Evolutionary conservation across 2,113 vertebrate genomes (phyloP).

Genomic region (Naja naja): DNA sequence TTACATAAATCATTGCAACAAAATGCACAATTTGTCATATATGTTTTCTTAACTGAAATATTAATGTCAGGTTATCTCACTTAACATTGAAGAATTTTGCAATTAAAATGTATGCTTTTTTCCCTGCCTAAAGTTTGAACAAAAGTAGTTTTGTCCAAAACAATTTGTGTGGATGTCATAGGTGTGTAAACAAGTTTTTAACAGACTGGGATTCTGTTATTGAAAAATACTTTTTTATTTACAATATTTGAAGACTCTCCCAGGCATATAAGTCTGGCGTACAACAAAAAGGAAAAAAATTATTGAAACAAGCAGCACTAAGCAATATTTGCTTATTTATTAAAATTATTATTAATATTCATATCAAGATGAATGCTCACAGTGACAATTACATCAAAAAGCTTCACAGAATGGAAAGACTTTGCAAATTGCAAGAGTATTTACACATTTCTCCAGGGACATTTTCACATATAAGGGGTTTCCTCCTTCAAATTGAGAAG

Average conservation of each 20-base stretch:
- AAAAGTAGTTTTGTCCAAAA: not conserved
- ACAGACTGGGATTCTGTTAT: not conserved
- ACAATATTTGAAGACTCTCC: not conserved
- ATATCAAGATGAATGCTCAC: not conserved
- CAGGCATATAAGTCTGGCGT: not conserved
- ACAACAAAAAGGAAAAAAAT: not conserved
- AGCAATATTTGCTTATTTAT: not conserved
- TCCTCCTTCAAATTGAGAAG: not conserved
- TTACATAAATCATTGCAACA: not conserved
- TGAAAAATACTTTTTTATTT: not conserved
- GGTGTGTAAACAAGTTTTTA: not conserved
- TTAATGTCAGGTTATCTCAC: fast-evolving
- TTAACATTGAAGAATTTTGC: not conserved
- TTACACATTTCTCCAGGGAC: not conserved
- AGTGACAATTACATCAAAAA: not conserved
- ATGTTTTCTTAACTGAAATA: not conserved
- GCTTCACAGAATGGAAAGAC: not conserved
- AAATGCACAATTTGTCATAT: not conserved
- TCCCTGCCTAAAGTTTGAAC: not conserved
- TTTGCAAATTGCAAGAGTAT: not conserved
- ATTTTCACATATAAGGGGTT: not conserved
- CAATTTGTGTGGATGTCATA: not conserved
- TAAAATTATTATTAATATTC: not conserved
- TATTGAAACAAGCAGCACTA: not conserved
- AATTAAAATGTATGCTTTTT: not conserved